Base-by-base conservation (phyloP, 2,113 vertebrate genomes). In the Acrocephalus arundinaceus region DNA sequence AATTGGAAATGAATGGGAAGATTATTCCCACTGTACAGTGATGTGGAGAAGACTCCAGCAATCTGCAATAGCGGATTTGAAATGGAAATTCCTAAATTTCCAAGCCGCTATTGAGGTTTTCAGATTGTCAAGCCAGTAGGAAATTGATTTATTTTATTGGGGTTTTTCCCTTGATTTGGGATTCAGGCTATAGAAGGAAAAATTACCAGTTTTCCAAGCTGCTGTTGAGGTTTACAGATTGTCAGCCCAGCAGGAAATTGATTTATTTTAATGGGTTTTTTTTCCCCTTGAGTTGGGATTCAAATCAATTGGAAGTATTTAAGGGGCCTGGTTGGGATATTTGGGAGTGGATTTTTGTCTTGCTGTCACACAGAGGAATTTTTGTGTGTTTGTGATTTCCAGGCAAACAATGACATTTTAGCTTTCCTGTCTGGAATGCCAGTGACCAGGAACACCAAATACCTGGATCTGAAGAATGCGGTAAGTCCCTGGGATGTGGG, bases 351-450 rank as follows among this genome's bases (percentile, higher is more conserved):
- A 35, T n/a, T 85, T 58, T 72, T 73, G 37, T 73, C 74, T 63
- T 71, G 67, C 17, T 85, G 65, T 61, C 33, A 31, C 62, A 65
- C 23, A 17, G 43, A 27, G 71, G 63, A 62, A 54, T 67, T 59
- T 46, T 71, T 77, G 4, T 94, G 6, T 52, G 1, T 54, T 24
- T 89, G n/a, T 89, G 63, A 55, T 52, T 97, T 96, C 10, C 94
- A 99, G 99, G 99, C 98, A 54, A 99, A 99, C 98, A 99, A 99
- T 67, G 99, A 99, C 94, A 99, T 99, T 96, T 97, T 99, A 97
- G 99, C 99, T 85, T 99, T 99, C 94, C 97, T 99, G 72, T 99
- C 99, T 25, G 99, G 99, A 85, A 99, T 99, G 98, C 99, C 99
- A 17, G 99, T 99, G 72, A 99, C 99, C 78, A 98, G 99, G 80